These are phyloP conservation scores for Mya arenaria DNA, from an alignment of 1,140 invertebrate genomes.

Conservation along the genomic window DNA sequence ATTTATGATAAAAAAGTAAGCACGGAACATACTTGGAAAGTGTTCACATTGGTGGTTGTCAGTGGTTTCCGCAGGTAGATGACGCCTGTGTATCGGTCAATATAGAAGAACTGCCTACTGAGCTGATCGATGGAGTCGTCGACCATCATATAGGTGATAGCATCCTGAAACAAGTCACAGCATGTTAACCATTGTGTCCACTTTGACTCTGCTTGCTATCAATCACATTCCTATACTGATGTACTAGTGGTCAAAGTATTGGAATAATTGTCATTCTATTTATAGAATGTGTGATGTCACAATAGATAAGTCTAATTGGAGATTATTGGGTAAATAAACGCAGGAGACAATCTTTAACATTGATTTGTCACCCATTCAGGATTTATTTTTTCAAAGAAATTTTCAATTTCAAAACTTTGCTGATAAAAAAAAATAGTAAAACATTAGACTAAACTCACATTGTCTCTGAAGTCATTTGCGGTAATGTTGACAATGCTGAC, in stretches of 20 bases:
- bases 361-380: no score
- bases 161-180: slow-evolving; percentile 63
- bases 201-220: no score
- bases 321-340: no score
- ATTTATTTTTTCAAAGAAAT: not conserved
- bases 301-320: no score
- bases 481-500: slow-evolving; percentile 84
- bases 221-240: no score
- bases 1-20: not conserved
- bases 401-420: not conserved
- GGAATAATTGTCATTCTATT: no score
- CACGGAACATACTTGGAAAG: slow-evolving; percentile 15
- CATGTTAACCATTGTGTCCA: no score
- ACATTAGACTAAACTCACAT: slow-evolving; percentile 38
- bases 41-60: not conserved
- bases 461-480: slow-evolving; percentile 66
- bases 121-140: slow-evolving; percentile 25
- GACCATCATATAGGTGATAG: slow-evolving; percentile 59
- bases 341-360: no score
- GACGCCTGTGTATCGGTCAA: slow-evolving; percentile 65
- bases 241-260: no score
- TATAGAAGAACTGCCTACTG: slow-evolving; percentile 63
- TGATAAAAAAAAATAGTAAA: not conserved
- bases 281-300: no score
- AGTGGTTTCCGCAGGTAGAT: slow-evolving; percentile 67